Conservation (phyloP, 2,797 vertebrate species). For the Cichlasoma orientale region DNA sequence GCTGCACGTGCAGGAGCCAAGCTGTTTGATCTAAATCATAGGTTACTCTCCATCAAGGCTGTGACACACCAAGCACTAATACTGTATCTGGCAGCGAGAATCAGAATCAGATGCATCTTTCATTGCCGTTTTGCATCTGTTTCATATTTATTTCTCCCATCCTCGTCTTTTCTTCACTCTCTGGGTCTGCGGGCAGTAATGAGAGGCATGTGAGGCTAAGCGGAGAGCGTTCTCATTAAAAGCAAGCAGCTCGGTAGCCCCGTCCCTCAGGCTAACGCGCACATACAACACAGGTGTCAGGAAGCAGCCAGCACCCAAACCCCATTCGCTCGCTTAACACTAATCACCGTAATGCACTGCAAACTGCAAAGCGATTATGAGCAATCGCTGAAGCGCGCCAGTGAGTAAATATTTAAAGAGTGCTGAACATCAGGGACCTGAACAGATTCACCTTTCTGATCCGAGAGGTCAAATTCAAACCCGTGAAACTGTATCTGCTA, state of each 20-base stretch:
- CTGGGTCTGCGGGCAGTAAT: conserved; percentile 47
- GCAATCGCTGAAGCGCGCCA: background rate
- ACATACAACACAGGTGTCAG: conserved; percentile 52
- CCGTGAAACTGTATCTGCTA: conserved; percentile 1
- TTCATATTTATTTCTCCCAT: conserved; percentile 23
- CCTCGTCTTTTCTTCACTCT: conserved; percentile 10
- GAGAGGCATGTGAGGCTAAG: conserved; percentile 58
- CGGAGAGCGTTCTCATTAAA: conserved; percentile 53
- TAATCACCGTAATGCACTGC: background rate
- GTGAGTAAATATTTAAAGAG: conserved; percentile 17
- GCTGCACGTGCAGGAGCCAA: conserved; percentile 16
- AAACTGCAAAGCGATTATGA: conserved; percentile 11
- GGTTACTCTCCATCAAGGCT: background rate
- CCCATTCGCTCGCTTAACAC: background rate
- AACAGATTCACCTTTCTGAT: background rate
- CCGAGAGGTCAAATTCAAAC: conserved; percentile 6
- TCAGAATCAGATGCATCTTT: conserved; percentile 11
- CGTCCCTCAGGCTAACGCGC: conserved; percentile 31
- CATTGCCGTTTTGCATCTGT: conserved; percentile 13
- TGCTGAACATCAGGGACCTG: background rate
- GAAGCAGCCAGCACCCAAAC: conserved; percentile 6
- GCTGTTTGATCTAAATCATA: conserved; percentile 21
- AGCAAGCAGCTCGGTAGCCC: conserved; percentile 29
- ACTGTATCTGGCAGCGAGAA: background rate
- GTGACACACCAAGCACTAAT: background rate